Conservation (phyloP, 1,140 invertebrate species). For the Procambarus clarkii region DNA sequence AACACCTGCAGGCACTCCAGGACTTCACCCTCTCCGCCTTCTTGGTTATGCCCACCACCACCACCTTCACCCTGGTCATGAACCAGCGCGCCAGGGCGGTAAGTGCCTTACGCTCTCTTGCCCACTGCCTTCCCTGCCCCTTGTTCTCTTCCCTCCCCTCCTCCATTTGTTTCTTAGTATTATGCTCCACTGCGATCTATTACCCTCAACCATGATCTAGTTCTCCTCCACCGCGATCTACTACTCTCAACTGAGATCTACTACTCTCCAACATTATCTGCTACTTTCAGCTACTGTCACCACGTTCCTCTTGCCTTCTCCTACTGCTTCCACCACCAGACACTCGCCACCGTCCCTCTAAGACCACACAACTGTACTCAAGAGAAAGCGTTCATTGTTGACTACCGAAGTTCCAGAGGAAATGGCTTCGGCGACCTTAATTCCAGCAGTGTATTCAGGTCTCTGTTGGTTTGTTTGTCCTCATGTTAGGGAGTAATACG, state of each 20-base stretch:
- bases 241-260: background rate
- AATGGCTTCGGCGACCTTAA: too few species aligned
- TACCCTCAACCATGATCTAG: background rate
- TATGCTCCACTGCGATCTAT: background rate
- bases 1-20: conserved; percentile 10
- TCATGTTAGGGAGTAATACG: too few species aligned
- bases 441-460: too few species aligned
- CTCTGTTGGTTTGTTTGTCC: too few species aligned
- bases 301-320: too few species aligned
- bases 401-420: too few species aligned
- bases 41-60: conserved; percentile 33
- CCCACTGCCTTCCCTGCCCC: background rate
- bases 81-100: conserved; percentile 22
- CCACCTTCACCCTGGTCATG: conserved; percentile 37
- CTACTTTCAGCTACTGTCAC: too few species aligned
- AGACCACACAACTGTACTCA: too few species aligned
- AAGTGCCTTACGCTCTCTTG: background rate
- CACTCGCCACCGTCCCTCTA: too few species aligned
- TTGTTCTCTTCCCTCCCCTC: too few species aligned
- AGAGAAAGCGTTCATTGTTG: too few species aligned
- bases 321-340: too few species aligned
- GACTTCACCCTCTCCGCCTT: conserved; percentile 12
- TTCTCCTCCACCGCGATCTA: background rate
- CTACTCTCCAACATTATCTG: background rate
- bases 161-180: background rate